These are phyloP conservation scores for Bombus breviceps DNA, from an alignment of 1,140 invertebrate genomes.

Conservation along the genomic window DNA sequence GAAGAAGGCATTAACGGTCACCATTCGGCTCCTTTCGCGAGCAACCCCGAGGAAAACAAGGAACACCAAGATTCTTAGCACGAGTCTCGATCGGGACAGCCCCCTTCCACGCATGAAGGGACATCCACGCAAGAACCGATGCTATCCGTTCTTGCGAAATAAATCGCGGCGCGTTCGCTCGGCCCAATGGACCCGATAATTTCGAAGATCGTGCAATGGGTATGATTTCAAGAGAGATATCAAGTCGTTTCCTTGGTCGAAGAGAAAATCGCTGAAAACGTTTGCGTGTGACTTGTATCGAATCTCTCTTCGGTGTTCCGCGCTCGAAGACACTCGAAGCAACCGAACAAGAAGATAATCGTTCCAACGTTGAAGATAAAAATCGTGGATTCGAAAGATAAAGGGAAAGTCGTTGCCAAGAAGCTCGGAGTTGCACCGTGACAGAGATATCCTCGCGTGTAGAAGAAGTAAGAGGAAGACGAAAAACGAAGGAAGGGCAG, in stretches of 20 bases:
- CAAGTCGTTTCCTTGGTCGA: neutral
- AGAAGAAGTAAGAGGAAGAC: neutral
- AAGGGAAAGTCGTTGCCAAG: neutral
- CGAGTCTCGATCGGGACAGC: conserved; percentile 26
- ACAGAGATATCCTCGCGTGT: conserved; percentile 7
- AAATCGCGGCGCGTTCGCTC: neutral
- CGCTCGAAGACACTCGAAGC: too few relatives aligned
- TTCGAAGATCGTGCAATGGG: too few relatives aligned
- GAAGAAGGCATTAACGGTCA: conserved; percentile 59
- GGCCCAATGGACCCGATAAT: too few relatives aligned
- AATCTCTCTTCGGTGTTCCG: neutral
- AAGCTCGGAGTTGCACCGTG: neutral
- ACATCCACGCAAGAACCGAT: conserved; percentile 21
- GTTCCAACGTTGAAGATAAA: neutral
- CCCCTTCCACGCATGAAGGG: conserved; percentile 21
- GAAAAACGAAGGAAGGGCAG: conserved; percentile 63
- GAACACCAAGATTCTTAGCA: conserved; percentile 47
- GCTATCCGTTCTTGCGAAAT: conserved; percentile 4
- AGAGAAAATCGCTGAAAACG: neutral
- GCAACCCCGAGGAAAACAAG: conserved; percentile 40
- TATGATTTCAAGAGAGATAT: neutral
- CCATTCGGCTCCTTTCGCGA: conserved; percentile 29
- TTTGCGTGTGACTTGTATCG: neutral
- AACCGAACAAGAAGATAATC: neutral
- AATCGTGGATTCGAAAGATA: conserved; percentile 3